Evolutionary conservation across 1,140 invertebrate species (phyloP).

Genomic region (Drosophila gunungcola): DNA sequence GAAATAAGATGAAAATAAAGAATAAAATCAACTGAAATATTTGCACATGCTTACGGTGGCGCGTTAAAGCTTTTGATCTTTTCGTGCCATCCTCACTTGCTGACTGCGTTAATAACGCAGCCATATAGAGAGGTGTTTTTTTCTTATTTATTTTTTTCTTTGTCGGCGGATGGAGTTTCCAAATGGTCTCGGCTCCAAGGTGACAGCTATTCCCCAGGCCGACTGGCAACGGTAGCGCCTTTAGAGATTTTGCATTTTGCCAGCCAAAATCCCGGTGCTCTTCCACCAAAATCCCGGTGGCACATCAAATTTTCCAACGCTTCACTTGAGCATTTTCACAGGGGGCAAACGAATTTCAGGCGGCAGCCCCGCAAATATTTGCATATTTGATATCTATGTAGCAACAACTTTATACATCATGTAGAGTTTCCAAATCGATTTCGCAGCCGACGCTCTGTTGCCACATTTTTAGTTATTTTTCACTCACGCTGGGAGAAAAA

Average conservation of each 20-base stretch:
- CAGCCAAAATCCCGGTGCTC: slow-evolving; percentile 50
- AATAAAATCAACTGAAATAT: slow-evolving; percentile 81
- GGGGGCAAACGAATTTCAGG: slow-evolving; percentile 57
- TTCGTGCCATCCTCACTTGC: slow-evolving; percentile 54
- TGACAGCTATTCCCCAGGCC: slow-evolving; percentile 65
- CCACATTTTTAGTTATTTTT: slow-evolving; percentile 62
- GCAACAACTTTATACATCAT: slow-evolving; percentile 72
- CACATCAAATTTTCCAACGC: slow-evolving; percentile 57
- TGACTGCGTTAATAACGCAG: slow-evolving; percentile 77
- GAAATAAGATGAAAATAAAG: slow-evolving; percentile 44
- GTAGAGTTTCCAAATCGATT: slow-evolving; percentile 76
- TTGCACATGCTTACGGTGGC: slow-evolving; percentile 71
- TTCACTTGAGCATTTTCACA: slow-evolving; percentile 64
- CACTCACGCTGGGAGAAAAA: slow-evolving; percentile 9
- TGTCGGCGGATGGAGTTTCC: slow-evolving; percentile 8
- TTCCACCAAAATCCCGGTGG: slow-evolving; percentile 3
- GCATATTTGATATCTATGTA: slow-evolving; percentile 83
- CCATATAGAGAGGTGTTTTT: slow-evolving; percentile 17
- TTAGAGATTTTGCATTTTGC: slow-evolving; percentile 55
- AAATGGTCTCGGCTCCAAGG: slow-evolving; percentile 46
- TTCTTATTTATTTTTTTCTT: not conserved
- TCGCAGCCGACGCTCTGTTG: slow-evolving; percentile 45
- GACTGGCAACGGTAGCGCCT: slow-evolving; percentile 37
- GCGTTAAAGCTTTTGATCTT: slow-evolving; percentile 77
- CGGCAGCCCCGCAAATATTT: slow-evolving; percentile 76